Evolutionary conservation across 2,797 vertebrate genomes (phyloP).

Genomic region (Rousettus madagascariensis): DNA sequence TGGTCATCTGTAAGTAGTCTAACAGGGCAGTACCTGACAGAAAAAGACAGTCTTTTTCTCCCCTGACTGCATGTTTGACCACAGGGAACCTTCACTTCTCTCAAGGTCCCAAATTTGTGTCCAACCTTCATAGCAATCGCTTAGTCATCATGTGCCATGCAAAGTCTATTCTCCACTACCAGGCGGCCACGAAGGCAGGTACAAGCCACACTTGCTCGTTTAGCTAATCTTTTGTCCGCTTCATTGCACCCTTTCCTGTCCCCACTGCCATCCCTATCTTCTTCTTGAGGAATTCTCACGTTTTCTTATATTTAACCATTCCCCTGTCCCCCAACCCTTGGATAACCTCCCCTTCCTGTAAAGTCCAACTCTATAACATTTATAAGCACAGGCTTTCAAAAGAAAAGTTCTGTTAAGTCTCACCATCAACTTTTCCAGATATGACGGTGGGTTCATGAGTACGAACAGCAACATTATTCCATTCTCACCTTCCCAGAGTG

Average conservation of each 20-base stretch:
- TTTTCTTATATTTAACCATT: neutral
- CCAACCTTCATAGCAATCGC: neutral
- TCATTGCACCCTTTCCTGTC: neutral
- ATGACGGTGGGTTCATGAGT: neutral
- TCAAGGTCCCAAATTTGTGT: neutral
- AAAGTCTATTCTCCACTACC: too few species aligned
- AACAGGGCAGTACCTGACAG: neutral
- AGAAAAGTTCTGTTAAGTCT: constrained; percentile 16
- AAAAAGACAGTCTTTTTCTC: neutral
- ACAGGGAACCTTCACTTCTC: neutral
- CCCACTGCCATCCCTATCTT: neutral
- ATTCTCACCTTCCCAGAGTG: constrained; percentile 32
- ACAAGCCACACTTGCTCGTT: neutral
- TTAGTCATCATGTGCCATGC: neutral
- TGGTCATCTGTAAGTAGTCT: neutral
- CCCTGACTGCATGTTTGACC: fast-evolving
- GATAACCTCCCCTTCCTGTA: constrained; percentile 66
- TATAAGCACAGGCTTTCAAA: constrained; percentile 45
- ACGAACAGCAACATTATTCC: constrained; percentile 47
- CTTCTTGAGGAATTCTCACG: constrained; percentile 12
- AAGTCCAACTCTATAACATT: constrained; percentile 47
- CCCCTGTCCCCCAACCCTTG: constrained; percentile 61
- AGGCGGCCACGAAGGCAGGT: neutral
- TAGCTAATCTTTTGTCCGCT: neutral
- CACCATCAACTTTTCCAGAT: constrained; percentile 55